These are phyloP conservation scores for Caenorhabditis angaria DNA, from an alignment of 2,888 invertebrate species.

Conservation along the genomic window DNA sequence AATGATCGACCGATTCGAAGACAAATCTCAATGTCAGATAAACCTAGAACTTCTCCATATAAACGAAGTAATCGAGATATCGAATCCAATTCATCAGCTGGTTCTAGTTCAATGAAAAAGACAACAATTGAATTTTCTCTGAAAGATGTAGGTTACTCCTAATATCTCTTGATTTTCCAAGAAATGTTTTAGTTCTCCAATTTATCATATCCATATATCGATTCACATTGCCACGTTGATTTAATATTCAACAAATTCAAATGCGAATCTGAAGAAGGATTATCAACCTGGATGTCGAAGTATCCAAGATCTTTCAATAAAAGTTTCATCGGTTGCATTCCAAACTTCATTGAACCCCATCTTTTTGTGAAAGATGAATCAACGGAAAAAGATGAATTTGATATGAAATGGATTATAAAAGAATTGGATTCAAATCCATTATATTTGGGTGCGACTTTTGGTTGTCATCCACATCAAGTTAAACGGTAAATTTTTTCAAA, in stretches of 20 bases:
- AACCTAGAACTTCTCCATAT: too few relatives aligned
- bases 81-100: too few relatives aligned
- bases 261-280: neutral
- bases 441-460: conserved; percentile 63
- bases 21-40: too few relatives aligned
- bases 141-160: too few relatives aligned
- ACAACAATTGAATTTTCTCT: too few relatives aligned
- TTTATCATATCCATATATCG: too few relatives aligned
- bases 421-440: conserved; percentile 6
- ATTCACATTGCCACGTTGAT: conserved; percentile 52
- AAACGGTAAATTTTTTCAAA: conserved; percentile 33
- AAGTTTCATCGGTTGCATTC: conserved; percentile 41
- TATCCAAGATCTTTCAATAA: conserved; percentile 13
- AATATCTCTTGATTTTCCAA: too few relatives aligned
- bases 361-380: conserved; percentile 14
- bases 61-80: conserved; percentile 1
- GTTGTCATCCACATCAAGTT: conserved; percentile 72
- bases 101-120: too few relatives aligned
- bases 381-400: neutral
- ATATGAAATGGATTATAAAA: conserved; percentile 31
- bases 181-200: too few relatives aligned
- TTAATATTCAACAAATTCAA: conserved; percentile 29
- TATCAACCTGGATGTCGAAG: conserved; percentile 22
- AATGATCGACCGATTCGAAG: too few relatives aligned
- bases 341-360: conserved; percentile 45